Evolutionary conservation across 2,888 invertebrate species (phyloP), one percentile per base, ranked within the genome.

Genomic region (Microctonus hyperodae): DNA sequence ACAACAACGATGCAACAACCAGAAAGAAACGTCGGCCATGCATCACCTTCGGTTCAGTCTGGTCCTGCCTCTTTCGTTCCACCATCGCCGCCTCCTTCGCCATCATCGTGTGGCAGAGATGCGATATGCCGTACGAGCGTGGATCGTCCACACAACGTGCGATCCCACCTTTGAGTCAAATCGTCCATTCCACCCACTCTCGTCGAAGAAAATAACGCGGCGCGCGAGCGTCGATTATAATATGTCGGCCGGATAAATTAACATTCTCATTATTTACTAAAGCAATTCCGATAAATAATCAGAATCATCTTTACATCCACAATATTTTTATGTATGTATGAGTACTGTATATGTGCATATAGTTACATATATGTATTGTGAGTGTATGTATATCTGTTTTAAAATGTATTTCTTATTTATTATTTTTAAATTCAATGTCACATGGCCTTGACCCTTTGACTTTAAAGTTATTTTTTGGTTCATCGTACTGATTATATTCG

Each of bases 1-100:
- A 16, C 44, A 44, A 44, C 44, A 16, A 65, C 61, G 65, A 66
- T 69, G 72, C 71, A 72, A 69, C 68, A 70, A 67, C 65, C 16
- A 44, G 44, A 75, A 77, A 76, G 72, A 75, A 77, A 78, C 81
- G 80, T 80, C 82, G 82, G 81, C 83, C 82, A 82, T 83, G 83
- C 81, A 83, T 83, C 83, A 82, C 80, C 79, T 80, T 81, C 77
- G 81, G 79, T 78, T 81, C 81, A 79, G 72, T 78, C 76, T 75
- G 79, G 81, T 75, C 79, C 83, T 72, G 79, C 81, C 83, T 80
- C 79, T 75, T 74, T 74, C 69, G 70, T 73, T 65, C 75, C 76
- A 72, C 71, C 76, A 76, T 76, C 74, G 73, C 76, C 69, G 74
- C 74, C 74, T 74, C 76, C 74, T 76, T 67, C 67, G 67, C 67